Evolutionary conservation across 2,113 vertebrate genomes (phyloP), one percentile per base, ranked within the genome.

Genomic region (Rhegmatorhina hoffmannsi): DNA sequence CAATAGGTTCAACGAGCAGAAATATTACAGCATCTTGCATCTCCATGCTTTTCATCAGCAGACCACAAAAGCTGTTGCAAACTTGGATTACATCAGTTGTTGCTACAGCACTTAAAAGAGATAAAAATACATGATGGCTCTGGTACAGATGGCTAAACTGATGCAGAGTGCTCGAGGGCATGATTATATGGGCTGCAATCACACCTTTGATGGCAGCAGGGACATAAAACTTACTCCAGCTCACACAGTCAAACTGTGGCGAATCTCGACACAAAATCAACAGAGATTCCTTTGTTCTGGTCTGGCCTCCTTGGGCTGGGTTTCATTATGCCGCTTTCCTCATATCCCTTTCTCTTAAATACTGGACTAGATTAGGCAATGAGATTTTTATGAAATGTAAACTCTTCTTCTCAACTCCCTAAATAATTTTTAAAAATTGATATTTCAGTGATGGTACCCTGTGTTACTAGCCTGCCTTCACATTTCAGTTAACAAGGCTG

Each of bases 141-240:
- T 28, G 26, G 47, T 84, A 53, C 88, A 95, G 94, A 96, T 89
- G 68, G 68, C 83, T 87, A 53, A 95, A 96, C 20, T 68, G 90
- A 95, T 38, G 73, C 79, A 76, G 60, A 69, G 77, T 77, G 84
- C 92, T 92, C 0, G 4, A 92, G 91, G 89, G 78, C 77, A 89
- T 46, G 77, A 84, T 84, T 95, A 92, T 92, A 91, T 91, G 89
- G 92, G 93, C 89, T 94, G 89, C 70, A 82, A 52, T 96, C 93
- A 91, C 94, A 96, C 93, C 89, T 95, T 95, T 94, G 92, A 95
- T 84, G 91, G 89, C 87, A 95, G 84, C 53, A 89, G 17, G 94
- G 89, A 89, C 12, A 2, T 72, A 76, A 87, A 78, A 18, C 69
- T 86, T 81, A 60, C 49, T 89, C 76, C 92, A 93, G 69, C 68